Base-by-base conservation (phyloP, 2,113 vertebrate genomes). In the Eurypyga helias region DNA sequence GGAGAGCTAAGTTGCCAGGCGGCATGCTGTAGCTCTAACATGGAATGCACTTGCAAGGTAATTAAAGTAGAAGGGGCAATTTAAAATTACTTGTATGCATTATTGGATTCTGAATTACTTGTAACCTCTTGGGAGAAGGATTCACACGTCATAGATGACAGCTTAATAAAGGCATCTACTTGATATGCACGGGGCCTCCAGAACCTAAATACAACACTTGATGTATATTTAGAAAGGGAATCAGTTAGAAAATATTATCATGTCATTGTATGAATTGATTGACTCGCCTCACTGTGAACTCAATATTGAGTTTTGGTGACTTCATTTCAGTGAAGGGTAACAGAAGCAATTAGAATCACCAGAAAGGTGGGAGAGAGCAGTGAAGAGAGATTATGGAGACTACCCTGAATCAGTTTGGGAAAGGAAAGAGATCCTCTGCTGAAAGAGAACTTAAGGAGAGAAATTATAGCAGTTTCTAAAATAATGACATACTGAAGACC, bases 81-180 rank as follows among this genome's bases (percentile, higher is more conserved):
- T 85, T 92, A 81, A 96, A 96, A 94, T 85, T 83, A 49, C 55
- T 85, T 72, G n/a, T 93, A 41, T 94, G 41, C 25, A 13, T 87
- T 94, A 93, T 34, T 95, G 84, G 66, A 72, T 92, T 89, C 78
- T 95, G 94, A 97, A 84, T 96, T 88, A 51, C 60, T 65, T 65
- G 38, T 69, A 67, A 64, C 41, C 77, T 89, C 77, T 55, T 85
- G 66, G 89, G 73, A 95, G 61, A 90, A 83, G 66, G 45, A 69
- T 41, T 57, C 71, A 49, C 76, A 28, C 3, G 18, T 92, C 64
- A 72, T 51, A 83, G 31, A 29, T 78, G 73, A 87, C 71, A 94
- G 62, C 70, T 96, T 94, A 86, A 83, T 95, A 75, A 89, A 89
- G 36, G 52, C 55, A 52, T 86, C 64, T 75, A 11, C n/a, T 95